Percentiles rank a stretch among this genome's conserved stretches.
Evolutionary conservation across 2,797 vertebrate genomes (phyloP).

Genomic region (Lophius americanus): DNA sequence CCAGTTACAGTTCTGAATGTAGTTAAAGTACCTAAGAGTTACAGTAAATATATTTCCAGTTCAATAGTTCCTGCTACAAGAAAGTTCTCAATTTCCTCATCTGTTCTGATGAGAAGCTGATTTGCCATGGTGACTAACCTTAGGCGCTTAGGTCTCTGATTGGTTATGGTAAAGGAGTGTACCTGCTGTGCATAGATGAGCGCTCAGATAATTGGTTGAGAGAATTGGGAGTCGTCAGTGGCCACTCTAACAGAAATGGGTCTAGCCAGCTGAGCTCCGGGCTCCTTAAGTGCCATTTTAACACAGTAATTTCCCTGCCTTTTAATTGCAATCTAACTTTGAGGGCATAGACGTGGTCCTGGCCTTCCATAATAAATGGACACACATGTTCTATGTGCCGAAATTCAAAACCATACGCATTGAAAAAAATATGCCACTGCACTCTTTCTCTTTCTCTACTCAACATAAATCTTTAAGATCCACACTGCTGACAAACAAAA

Average conservation of each 20-base stretch:
- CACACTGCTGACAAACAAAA: slow-evolving; percentile 61
- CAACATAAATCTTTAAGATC: slow-evolving; percentile 44
- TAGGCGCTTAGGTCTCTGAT: slow-evolving; percentile 67
- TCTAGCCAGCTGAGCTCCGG: slow-evolving; percentile 71
- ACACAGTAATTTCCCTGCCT: slow-evolving; percentile 69
- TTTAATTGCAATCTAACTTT: slow-evolving; percentile 80
- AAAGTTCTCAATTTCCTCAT: no score
- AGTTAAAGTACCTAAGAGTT: no score
- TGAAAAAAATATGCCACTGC: slow-evolving; percentile 23
- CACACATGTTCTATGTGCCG: slow-evolving; percentile 11
- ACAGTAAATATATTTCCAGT: background rate
- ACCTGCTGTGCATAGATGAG: slow-evolving; percentile 74
- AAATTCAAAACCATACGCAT: slow-evolving; percentile 22
- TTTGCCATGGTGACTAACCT: slow-evolving; percentile 66
- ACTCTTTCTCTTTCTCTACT: slow-evolving; percentile 22
- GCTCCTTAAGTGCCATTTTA: slow-evolving; percentile 80
- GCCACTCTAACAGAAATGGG: slow-evolving; percentile 74
- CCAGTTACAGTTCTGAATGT: background rate
- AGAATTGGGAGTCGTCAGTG: slow-evolving; percentile 77
- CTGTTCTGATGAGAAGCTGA: slow-evolving; percentile 36
- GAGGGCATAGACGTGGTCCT: slow-evolving; percentile 52
- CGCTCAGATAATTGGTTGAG: slow-evolving; percentile 79
- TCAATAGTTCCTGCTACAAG: background rate
- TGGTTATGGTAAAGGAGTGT: slow-evolving; percentile 72
- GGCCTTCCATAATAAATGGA: slow-evolving; percentile 42